Evolutionary conservation across 2,888 invertebrate species (phyloP).

Genomic region (Nycteola revayana): DNA sequence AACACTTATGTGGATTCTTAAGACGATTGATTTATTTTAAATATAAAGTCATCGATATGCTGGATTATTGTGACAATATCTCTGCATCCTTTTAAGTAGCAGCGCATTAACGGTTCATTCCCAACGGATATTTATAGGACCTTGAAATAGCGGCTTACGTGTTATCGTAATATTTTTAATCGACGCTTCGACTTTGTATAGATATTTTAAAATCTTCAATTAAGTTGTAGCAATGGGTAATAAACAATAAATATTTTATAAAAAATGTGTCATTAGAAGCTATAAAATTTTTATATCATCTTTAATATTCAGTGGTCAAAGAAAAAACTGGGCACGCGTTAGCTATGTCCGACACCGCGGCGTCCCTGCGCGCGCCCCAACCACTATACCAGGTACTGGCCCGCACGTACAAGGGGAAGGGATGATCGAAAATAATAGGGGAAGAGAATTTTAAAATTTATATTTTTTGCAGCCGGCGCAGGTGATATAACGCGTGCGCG

Average conservation of each 20-base stretch:
- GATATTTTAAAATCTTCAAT: too few species aligned
- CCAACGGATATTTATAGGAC: conserved; percentile 18
- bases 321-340: conserved; percentile 76
- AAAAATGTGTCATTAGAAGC: conserved; percentile 4
- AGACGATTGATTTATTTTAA: conserved; percentile 54
- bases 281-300: conserved; percentile 33
- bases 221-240: too few species aligned
- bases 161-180: too few species aligned
- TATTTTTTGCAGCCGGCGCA: conserved; percentile 82
- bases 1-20: conserved; percentile 47
- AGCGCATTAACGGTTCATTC: conserved; percentile 20
- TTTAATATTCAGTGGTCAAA: conserved; percentile 63
- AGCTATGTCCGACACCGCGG: conserved; percentile 24
- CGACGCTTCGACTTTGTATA: too few species aligned
- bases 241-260: too few species aligned
- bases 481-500: conserved; percentile 80
- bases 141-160: conserved; percentile 6
- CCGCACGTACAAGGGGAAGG: conserved; percentile 78
- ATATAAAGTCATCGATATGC: conserved; percentile 44
- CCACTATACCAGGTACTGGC: conserved; percentile 74
- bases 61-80: conserved; percentile 35
- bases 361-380: conserved; percentile 44
- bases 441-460: conserved; percentile 81
- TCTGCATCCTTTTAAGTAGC: conserved; percentile 25
- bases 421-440: conserved; percentile 82